These are phyloP conservation scores for Paedocypris sp. DNA, from an alignment of 2,113 vertebrate species.

Conservation along the genomic window DNA sequence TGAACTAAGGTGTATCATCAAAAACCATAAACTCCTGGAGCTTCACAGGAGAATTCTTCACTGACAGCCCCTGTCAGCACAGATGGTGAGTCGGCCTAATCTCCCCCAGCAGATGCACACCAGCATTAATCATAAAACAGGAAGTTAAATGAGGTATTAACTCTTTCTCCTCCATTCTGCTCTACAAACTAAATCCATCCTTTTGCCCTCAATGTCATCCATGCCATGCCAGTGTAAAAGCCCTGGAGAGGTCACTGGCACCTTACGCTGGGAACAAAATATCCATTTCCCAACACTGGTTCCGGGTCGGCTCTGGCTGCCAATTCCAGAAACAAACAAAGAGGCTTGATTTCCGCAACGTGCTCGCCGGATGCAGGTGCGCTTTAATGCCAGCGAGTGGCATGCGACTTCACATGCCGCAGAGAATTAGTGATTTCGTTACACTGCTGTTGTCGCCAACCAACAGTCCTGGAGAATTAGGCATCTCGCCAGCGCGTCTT, in stretches of 20 bases:
- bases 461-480: background rate
- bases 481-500: background rate
- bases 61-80: conserved; percentile 26
- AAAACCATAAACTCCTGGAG: conserved; percentile 3
- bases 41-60: conserved; percentile 9
- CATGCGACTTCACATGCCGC: background rate
- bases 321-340: background rate
- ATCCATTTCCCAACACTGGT: background rate
- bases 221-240: background rate
- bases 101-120: conserved; percentile 53
- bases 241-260: background rate
- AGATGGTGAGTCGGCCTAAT: conserved; percentile 50
- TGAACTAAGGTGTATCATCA: background rate
- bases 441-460: background rate
- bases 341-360: background rate
- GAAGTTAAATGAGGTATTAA: conserved; percentile 47
- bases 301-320: background rate
- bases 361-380: background rate
- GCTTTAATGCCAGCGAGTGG: background rate
- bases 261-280: background rate
- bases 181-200: background rate
- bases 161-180: conserved; percentile 26
- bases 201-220: background rate
- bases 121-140: conserved; percentile 53
- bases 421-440: conserved; percentile 12